Percentiles rank a stretch among this genome's conserved stretches.
Evolutionary conservation across 2,888 invertebrate species (phyloP).

Genomic region (Pantelozetes paolii): DNA sequence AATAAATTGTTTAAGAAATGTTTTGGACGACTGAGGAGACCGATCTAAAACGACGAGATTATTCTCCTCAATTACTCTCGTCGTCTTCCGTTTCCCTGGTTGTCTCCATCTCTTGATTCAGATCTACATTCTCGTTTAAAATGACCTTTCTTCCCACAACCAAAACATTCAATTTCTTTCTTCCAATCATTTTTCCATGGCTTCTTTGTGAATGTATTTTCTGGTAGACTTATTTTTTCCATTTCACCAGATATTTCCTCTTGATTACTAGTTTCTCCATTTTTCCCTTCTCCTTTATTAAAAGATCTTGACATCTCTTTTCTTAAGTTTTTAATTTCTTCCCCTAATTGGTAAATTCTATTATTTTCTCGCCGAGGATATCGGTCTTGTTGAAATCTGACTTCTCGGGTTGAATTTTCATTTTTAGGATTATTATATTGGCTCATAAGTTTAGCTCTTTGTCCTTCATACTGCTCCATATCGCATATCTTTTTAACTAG

Average conservation of each 20-base stretch:
- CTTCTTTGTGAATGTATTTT: neutral
- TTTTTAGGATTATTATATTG: no score
- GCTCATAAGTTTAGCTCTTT: neutral
- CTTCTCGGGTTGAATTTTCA: no score
- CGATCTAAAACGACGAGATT: neutral
- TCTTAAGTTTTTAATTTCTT: no score
- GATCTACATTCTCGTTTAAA: neutral
- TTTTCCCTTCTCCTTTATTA: no score
- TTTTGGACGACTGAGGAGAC: neutral
- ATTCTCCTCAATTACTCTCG: neutral
- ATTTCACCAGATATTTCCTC: no score
- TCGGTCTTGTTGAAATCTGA: no score
- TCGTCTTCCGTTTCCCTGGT: neutral
- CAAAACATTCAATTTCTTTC: neutral
- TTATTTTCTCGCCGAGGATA: no score
- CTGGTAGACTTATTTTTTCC: no score
- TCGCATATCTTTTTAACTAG: neutral
- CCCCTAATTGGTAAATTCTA: no score
- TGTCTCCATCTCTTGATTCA: neutral
- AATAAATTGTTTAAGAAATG: no score
- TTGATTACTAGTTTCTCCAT: no score
- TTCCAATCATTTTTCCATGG: neutral
- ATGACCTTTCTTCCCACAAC: neutral
- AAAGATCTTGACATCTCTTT: no score
- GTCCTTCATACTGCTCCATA: neutral